Conservation (phyloP, 1,140 invertebrate species). For the Lysiphlebus fabarum region DNA sequence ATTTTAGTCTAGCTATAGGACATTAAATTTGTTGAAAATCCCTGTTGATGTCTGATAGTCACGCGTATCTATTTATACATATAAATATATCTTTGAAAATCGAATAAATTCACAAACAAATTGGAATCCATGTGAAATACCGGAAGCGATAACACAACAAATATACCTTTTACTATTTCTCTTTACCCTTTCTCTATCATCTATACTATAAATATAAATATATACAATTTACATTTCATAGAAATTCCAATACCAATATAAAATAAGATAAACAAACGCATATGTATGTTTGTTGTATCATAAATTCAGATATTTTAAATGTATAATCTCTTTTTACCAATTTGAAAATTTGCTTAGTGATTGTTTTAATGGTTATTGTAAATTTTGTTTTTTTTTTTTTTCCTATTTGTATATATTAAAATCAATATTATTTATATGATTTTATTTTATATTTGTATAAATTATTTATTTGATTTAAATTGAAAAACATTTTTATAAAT, state of each 20-base stretch:
- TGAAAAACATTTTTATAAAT: background rate
- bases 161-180: conserved; percentile 6
- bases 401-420: background rate
- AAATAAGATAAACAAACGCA: no score
- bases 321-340: no score
- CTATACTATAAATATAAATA: background rate
- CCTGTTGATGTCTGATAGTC: no score
- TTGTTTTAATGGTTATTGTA: no score
- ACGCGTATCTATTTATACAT: no score
- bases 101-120: conserved; percentile 7
- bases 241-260: no score
- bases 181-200: conserved; percentile 5
- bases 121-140: conserved; percentile 13
- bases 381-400: background rate
- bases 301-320: no score
- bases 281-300: no score
- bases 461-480: background rate
- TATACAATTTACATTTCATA: no score
- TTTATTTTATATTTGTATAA: background rate
- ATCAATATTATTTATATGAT: background rate
- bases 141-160: conserved; percentile 13
- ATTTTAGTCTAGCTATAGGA: no score
- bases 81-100: background rate
- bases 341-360: no score
- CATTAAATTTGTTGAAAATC: no score